phyloP scores from a whole-genome alignment of 2,113 vertebrate genomes.

The Cettia cetti region DNA sequence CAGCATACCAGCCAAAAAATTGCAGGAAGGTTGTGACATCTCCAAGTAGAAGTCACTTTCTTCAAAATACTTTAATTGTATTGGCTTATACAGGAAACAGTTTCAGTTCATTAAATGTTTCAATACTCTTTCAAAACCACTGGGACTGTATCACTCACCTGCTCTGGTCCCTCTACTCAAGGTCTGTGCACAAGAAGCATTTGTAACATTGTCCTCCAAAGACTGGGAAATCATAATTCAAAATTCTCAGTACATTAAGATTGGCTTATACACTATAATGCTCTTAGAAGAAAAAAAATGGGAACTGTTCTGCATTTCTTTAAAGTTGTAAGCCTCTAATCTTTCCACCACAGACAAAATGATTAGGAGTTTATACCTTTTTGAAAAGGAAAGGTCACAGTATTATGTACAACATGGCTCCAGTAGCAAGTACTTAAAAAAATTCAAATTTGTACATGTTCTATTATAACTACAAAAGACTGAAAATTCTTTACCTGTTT shows the following conservation, averaged over 20 bases:
- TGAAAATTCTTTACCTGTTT: neutral
- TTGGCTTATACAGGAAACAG: neutral
- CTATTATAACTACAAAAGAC: neutral
- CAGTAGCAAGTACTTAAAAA: neutral
- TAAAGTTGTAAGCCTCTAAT: neutral
- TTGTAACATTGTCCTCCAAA: neutral
- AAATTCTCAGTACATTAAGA: neutral
- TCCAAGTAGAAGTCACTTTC: neutral
- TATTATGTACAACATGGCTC: neutral
- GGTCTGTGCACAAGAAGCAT: neutral
- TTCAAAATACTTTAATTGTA: neutral
- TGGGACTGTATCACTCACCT: neutral
- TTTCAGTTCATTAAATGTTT: neutral
- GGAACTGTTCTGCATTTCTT: neutral
- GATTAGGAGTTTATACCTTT: neutral
- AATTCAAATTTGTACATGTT: neutral
- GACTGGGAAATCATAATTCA: neutral
- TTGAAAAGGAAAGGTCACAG: neutral
- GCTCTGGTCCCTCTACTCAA: neutral
- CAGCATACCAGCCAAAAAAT: neutral
- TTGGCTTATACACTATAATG: neutral
- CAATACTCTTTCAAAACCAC: rapidly evolving
- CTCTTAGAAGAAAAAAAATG: neutral
- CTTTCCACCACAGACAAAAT: neutral
- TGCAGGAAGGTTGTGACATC: neutral